A percentile compares a stretch with the other conserved stretches of the same genome.
Evolutionary conservation across 2,888 invertebrate species (phyloP).

Genomic region (Athetis lepigone): DNA sequence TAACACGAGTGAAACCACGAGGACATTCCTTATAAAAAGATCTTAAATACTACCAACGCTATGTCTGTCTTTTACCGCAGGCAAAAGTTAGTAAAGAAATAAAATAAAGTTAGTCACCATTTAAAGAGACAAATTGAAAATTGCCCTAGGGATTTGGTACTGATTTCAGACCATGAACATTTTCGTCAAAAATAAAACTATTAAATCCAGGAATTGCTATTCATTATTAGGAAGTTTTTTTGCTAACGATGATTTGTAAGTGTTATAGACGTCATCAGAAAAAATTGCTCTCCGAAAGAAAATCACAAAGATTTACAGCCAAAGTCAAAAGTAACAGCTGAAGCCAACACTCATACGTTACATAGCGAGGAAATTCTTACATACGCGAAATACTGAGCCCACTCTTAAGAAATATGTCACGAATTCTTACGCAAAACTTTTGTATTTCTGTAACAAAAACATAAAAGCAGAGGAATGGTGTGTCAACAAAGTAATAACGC

Average conservation of each 20-base stretch:
- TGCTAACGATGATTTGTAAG: background rate
- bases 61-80: no score
- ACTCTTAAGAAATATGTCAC: constrained; percentile 58
- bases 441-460: constrained; percentile 44
- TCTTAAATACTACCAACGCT: no score
- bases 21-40: no score
- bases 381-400: constrained; percentile 36
- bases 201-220: no score
- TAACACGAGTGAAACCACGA: no score
- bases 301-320: background rate
- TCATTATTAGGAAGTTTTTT: background rate
- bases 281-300: background rate
- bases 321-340: constrained; percentile 23
- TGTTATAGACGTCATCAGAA: no score
- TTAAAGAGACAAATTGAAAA: no score
- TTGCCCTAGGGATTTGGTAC: no score
- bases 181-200: no score
- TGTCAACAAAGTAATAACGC: constrained; percentile 57
- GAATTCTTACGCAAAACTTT: constrained; percentile 57
- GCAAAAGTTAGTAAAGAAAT: no score
- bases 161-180: no score
- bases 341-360: constrained; percentile 17
- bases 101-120: no score
- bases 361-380: constrained; percentile 35
- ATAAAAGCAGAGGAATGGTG: constrained; percentile 53